Base-by-base conservation (phyloP, 2,113 vertebrate species). In the Thomomys bottae region DNA sequence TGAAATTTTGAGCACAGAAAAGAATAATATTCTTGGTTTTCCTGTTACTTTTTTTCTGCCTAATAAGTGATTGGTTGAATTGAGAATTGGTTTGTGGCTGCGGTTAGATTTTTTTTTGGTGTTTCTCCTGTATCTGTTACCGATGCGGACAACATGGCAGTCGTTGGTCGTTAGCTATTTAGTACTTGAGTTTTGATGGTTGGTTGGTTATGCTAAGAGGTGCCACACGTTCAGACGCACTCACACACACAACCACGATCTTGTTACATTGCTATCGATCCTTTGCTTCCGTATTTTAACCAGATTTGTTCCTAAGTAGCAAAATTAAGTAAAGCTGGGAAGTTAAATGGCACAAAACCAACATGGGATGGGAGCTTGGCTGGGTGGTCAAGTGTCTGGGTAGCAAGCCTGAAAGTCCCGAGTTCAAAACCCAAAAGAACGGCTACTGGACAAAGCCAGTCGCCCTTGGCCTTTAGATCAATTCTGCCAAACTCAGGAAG, bases 1-100 rank as follows among this genome's bases (percentile, higher is more conserved):
- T 90, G n/a, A 66, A 80, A 89, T 87, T 95, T 87, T 79, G 85
- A 95, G 66, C 63, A 57, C 59, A 23, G 20, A 82, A 67, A 82
- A 91, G 49, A 83, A 38, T 76, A 34, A 2, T 34, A 75, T 1
- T 77, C 30, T 71, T 64, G 28, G 21, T 90, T 88, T 84, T 94
- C 66, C 84, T 80, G n/a, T 81, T 76, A 59, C 63, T 71, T 95
- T 93, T n/a, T 21, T 5, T 80, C 49, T 15, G 34, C 26, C 14
- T n/a, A 61, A 70, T 90, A 59, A 24, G 68, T 77, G 77, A 84
- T 77, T 92, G 61, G 32, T 71, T 67, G 72, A 86, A 86, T 90
- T 90, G 68, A 49, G 83, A 72, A 91, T 76, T 18, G 82, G 59
- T 63, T 85, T 88, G 66, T 75, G 54, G 26, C 40, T 36, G 76